Evolutionary conservation across 2,888 invertebrate species (phyloP).

Genomic region (Balanococcus diminutus): DNA sequence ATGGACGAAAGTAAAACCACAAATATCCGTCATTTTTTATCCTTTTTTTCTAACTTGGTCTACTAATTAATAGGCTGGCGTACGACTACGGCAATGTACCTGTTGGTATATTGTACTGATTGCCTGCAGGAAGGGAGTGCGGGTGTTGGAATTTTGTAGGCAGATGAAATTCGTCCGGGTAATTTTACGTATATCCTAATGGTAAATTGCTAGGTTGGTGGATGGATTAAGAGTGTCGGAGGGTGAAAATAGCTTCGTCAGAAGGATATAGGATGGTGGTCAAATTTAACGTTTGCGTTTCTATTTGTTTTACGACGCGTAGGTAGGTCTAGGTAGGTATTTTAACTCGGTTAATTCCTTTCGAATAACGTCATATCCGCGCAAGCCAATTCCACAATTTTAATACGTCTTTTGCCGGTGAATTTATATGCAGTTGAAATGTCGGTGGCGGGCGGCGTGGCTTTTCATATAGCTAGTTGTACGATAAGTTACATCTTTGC

Average conservation of each 20-base stretch:
- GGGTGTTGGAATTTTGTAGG: not conserved
- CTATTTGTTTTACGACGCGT: not conserved
- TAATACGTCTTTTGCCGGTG: not conserved
- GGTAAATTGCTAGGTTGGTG: not conserved
- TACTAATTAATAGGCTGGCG: not conserved
- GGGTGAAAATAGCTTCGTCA: not conserved
- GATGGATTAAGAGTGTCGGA: not conserved
- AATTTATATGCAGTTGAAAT: too few relatives aligned
- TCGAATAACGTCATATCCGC: not conserved
- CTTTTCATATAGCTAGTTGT: too few relatives aligned
- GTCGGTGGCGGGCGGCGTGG: too few relatives aligned
- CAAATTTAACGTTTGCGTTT: not conserved
- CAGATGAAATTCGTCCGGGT: not conserved
- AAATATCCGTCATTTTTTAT: not conserved
- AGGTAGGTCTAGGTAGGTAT: too few relatives aligned
- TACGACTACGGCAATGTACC: not conserved
- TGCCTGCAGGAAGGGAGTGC: not conserved
- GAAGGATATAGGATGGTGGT: not conserved
- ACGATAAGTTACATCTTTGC: too few relatives aligned
- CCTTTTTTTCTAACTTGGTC: not conserved
- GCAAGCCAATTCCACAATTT: not conserved
- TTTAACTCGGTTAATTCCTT: not conserved
- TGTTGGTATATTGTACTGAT: not conserved
- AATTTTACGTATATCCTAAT: not conserved
- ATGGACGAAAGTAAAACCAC: not conserved